A percentile compares a stretch with the other conserved stretches of the same genome.
Evolutionary conservation across 2,797 vertebrate genomes (phyloP).

Genomic region (Remorina albescens): DNA sequence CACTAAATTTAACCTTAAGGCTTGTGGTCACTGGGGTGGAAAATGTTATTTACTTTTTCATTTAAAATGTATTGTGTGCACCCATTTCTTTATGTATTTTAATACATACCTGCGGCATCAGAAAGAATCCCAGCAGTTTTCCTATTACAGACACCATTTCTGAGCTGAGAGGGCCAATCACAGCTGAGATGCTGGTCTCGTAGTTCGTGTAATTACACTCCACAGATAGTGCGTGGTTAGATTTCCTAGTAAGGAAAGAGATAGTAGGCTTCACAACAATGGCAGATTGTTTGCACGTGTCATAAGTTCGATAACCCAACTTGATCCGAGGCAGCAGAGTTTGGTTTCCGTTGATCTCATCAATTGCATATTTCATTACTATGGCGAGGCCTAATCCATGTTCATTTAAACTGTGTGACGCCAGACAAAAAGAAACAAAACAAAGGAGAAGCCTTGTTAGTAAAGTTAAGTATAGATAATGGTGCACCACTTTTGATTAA

Average conservation of each 20-base stretch:
- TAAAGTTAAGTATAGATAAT: background rate
- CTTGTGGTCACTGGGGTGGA: background rate
- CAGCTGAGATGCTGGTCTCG: conserved; percentile 84
- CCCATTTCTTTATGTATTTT: background rate
- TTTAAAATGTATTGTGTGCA: background rate
- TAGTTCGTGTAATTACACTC: conserved; percentile 88
- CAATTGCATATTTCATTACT: conserved; percentile 87
- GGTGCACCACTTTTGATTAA: conserved; percentile 16
- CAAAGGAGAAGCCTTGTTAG: background rate
- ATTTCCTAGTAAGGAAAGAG: conserved; percentile 75
- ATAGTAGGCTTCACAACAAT: conserved; percentile 79
- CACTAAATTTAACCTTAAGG: background rate
- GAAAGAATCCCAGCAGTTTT: conserved; percentile 90
- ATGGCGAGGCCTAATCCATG: conserved; percentile 79
- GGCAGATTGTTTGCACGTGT: conserved; percentile 80
- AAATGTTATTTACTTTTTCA: conserved; percentile 16
- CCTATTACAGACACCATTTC: conserved; percentile 85
- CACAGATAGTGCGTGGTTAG: conserved; percentile 63
- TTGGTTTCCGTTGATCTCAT: conserved; percentile 81
- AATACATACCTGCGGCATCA: conserved; percentile 90
- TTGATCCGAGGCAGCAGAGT: conserved; percentile 80
- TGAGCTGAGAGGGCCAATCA: conserved; percentile 88
- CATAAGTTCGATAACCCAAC: conserved; percentile 82
- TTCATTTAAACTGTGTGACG: conserved; percentile 67
- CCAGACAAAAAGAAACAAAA: background rate